These are phyloP conservation scores for Tipula helvola DNA, from an alignment of 2,888 invertebrate species.

Conservation along the genomic window DNA sequence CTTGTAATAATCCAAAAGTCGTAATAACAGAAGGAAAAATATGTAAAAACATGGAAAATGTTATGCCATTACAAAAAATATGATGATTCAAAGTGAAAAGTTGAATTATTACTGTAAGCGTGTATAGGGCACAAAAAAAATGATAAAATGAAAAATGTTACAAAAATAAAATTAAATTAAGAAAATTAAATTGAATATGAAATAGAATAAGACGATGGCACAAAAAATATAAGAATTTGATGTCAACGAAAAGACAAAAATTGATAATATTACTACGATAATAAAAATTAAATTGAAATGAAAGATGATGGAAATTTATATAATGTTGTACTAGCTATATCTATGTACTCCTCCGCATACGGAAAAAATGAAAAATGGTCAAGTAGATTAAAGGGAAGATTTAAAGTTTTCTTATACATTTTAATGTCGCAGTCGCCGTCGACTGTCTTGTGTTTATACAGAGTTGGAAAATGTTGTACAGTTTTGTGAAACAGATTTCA, in stretches of 20 bases:
- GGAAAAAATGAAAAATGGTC: background rate
- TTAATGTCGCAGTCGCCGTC: background rate
- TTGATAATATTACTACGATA: background rate
- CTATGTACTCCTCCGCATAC: background rate
- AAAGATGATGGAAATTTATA: constrained; percentile 4
- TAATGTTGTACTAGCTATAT: background rate
- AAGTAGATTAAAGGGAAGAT: constrained; percentile 4
- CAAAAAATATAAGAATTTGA: background rate
- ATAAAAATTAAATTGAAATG: constrained; percentile 4
- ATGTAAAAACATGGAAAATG: background rate
- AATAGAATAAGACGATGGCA: background rate
- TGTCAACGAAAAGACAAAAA: background rate
- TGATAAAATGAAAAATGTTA: background rate
- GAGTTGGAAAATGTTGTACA: background rate
- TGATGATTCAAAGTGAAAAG: constrained; percentile 4
- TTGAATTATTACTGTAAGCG: background rate
- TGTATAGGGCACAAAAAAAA: background rate
- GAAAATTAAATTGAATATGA: constrained; percentile 4
- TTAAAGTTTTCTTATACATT: background rate
- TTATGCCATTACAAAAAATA: background rate
- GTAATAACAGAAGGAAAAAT: background rate
- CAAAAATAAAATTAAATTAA: constrained; percentile 4
- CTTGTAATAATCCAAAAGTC: background rate
- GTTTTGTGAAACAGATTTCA: background rate
- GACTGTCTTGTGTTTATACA: background rate